Percentiles rank a stretch among this genome's conserved stretches.
Conservation (phyloP, 2,888 invertebrate species). For the Sminthurides aquaticus region DNA sequence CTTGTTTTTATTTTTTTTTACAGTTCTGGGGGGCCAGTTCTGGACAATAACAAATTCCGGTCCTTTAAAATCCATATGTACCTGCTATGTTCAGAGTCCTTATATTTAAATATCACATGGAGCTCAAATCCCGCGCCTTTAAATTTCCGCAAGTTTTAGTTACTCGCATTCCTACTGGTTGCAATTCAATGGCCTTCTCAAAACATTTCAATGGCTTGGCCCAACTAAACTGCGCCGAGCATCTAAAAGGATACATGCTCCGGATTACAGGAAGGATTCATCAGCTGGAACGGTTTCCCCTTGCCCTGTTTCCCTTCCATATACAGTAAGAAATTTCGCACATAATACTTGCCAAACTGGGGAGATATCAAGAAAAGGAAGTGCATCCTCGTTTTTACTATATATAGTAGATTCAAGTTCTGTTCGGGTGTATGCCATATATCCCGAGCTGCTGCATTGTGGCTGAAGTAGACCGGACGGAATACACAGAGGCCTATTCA, state of each 20-base stretch:
- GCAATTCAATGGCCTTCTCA: no score
- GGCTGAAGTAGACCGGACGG: neutral
- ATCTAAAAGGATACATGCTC: no score
- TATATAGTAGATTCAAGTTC: no score
- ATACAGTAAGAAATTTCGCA: neutral
- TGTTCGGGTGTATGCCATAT: no score
- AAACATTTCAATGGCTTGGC: no score
- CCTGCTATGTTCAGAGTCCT: no score
- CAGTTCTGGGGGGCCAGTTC: no score
- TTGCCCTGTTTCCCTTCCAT: neutral
- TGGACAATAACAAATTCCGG: no score
- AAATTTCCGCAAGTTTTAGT: neutral
- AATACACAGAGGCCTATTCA: neutral
- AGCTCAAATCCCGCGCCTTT: neutral
- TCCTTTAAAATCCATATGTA: no score
- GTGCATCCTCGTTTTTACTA: neutral
- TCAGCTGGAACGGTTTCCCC: conserved; percentile 7
- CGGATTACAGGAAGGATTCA: conserved; percentile 3
- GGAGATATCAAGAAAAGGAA: neutral
- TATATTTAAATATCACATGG: conserved; percentile 2
- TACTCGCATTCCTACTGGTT: no score
- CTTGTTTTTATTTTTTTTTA: no score
- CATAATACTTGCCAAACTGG: neutral
- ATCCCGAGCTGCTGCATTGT: no score
- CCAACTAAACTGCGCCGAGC: neutral